phyloP scores from a whole-genome alignment of 2,888 invertebrate genomes.

The Drosophila eohydei region DNA sequence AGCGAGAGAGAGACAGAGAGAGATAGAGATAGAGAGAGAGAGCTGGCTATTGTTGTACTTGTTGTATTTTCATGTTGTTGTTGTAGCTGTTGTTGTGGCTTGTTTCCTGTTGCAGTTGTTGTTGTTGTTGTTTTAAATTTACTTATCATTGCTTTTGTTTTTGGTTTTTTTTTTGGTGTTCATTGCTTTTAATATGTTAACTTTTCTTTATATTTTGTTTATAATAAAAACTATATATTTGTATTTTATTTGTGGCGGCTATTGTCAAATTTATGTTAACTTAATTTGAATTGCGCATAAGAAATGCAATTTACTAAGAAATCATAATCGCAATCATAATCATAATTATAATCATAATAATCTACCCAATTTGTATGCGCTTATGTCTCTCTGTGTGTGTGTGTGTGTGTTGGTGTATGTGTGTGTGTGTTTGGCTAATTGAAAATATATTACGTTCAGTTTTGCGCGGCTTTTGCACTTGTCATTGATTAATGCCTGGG shows the following conservation, averaged over 20 bases:
- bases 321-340: conserved; percentile 6
- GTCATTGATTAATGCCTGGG: conserved; percentile 64
- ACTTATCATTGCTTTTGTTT: conserved; percentile 23
- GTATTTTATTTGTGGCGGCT: conserved; percentile 20
- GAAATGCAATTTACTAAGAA: conserved; percentile 31
- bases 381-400: not conserved
- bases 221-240: conserved; percentile 12
- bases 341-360: conserved; percentile 2
- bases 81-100: conserved; percentile 16
- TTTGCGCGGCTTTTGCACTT: conserved; percentile 60
- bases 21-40: conserved; percentile 20
- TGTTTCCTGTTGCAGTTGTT: conserved; percentile 19
- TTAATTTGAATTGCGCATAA: conserved; percentile 31
- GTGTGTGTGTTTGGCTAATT: conserved; percentile 17
- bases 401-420: conserved; percentile 1
- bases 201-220: conserved; percentile 9
- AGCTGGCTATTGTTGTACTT: conserved; percentile 35
- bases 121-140: conserved; percentile 7
- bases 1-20: conserved; percentile 34
- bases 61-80: conserved; percentile 23
- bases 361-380: conserved; percentile 8
- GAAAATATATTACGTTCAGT: conserved; percentile 51
- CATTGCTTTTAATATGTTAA: conserved; percentile 13
- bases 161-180: conserved; percentile 13
- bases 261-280: conserved; percentile 44